Evolutionary conservation across 2,888 invertebrate species (phyloP).

Genomic region (Ormyrus thymus): DNA sequence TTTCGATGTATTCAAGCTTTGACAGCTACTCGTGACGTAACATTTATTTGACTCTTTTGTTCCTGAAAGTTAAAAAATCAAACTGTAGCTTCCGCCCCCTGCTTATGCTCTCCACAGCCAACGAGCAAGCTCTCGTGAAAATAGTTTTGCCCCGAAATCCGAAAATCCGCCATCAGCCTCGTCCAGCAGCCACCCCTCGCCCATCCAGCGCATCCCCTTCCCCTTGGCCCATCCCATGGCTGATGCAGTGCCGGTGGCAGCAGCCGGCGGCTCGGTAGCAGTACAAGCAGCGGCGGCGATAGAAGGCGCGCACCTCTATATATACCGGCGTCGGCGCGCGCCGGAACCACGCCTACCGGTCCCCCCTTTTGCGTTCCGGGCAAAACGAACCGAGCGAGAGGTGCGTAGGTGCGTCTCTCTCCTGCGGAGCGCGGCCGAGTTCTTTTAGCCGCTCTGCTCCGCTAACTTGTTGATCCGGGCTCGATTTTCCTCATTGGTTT

Average conservation of each 20-base stretch:
- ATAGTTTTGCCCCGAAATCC: too few species aligned
- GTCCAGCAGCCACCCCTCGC: too few species aligned
- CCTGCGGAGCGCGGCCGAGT: not conserved
- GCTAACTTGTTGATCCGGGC: slow-evolving; percentile 32
- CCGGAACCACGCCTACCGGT: slow-evolving; percentile 68
- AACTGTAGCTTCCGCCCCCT: too few species aligned
- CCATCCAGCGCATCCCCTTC: too few species aligned
- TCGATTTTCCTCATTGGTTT: too few species aligned
- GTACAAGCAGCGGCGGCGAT: not conserved
- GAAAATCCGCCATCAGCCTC: not conserved
- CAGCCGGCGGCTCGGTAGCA: not conserved
- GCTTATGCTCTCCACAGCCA: too few species aligned
- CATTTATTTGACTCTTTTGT: too few species aligned
- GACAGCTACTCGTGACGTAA: too few species aligned
- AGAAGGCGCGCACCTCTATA: slow-evolving; percentile 39
- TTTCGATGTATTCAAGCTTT: too few species aligned
- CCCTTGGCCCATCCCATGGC: not conserved
- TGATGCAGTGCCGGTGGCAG: not conserved
- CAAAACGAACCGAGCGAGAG: slow-evolving; percentile 6
- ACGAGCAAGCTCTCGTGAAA: too few species aligned
- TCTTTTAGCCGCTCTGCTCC: slow-evolving; percentile 18
- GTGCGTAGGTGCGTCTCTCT: slow-evolving; percentile 42
- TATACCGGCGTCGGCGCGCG: slow-evolving; percentile 58
- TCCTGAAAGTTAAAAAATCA: too few species aligned
- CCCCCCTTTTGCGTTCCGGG: slow-evolving; percentile 55